phyloP scores from a whole-genome alignment of 2,888 invertebrate genomes.

The Gordius sp. region DNA sequence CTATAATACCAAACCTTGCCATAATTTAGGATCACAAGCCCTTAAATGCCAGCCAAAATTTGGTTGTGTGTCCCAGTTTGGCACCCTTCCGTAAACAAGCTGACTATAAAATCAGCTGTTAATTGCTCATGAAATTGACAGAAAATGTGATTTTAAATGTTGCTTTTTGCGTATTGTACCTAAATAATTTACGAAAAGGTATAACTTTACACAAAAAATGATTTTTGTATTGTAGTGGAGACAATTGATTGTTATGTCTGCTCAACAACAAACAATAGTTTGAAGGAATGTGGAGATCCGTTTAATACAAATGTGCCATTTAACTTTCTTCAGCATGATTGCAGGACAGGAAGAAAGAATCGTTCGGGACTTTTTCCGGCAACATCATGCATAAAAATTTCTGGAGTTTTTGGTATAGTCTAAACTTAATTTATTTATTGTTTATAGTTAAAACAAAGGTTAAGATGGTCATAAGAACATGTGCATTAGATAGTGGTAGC shows the following conservation, averaged over 20 bases:
- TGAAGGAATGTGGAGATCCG: constrained; percentile 1
- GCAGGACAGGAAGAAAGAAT: background rate
- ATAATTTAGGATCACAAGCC: too few relatives aligned
- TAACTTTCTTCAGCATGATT: background rate
- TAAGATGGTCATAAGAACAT: constrained; percentile 59
- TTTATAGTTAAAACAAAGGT: constrained; percentile 46
- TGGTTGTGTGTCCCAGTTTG: too few relatives aligned
- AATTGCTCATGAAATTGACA: too few relatives aligned
- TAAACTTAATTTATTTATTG: background rate
- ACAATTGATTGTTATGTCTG: constrained; percentile 15
- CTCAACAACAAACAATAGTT: background rate
- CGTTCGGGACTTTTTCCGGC: constrained; percentile 8
- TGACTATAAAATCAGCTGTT: too few relatives aligned
- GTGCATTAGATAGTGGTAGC: constrained; percentile 77
- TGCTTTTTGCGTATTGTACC: too few relatives aligned
- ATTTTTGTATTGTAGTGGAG: too few relatives aligned
- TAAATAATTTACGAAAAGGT: too few relatives aligned
- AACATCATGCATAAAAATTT: constrained; percentile 1
- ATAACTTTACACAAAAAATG: too few relatives aligned
- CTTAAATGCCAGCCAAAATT: too few relatives aligned
- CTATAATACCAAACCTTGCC: too few relatives aligned
- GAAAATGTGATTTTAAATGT: too few relatives aligned
- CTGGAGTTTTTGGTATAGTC: constrained; percentile 5
- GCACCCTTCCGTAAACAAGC: too few relatives aligned
- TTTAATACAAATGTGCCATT: background rate